Percentiles rank a stretch among this genome's conserved stretches.
Conservation (phyloP, 2,797 vertebrate species). For the Adrianichthys oophorus region DNA sequence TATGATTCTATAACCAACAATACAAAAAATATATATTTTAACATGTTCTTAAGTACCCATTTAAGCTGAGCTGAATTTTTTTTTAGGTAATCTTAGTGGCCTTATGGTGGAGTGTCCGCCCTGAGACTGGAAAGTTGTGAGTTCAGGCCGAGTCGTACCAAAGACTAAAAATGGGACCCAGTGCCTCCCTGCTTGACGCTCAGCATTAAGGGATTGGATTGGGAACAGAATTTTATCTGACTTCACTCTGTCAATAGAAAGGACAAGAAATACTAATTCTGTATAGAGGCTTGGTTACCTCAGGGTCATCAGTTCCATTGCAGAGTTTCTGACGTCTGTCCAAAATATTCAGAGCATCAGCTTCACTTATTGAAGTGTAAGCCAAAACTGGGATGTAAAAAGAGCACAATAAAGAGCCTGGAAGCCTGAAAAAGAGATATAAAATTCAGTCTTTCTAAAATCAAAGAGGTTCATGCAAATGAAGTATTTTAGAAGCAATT, state of each 20-base stretch:
- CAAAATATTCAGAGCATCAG: constrained; percentile 37
- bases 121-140: too few relatives aligned
- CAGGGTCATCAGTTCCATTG: constrained; percentile 36
- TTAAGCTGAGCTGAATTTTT: background rate
- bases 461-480: too few relatives aligned
- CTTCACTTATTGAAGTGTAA: constrained; percentile 38
- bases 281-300: constrained; percentile 44
- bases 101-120: too few relatives aligned
- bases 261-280: background rate
- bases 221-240: too few relatives aligned
- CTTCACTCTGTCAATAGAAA: background rate
- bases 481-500: background rate
- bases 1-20: background rate
- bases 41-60: too few relatives aligned
- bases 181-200: too few relatives aligned
- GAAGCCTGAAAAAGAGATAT: constrained; percentile 48
- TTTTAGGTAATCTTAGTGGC: too few relatives aligned
- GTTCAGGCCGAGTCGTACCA: too few relatives aligned
- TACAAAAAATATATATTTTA: background rate
- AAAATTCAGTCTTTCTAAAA: background rate
- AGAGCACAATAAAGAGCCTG: constrained; percentile 57
- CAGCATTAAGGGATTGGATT: too few relatives aligned
- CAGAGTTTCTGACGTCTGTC: constrained; percentile 43
- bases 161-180: too few relatives aligned
- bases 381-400: constrained; percentile 42